Conservation (phyloP, 2,888 invertebrate genomes). For the Dicycla oo region DNA sequence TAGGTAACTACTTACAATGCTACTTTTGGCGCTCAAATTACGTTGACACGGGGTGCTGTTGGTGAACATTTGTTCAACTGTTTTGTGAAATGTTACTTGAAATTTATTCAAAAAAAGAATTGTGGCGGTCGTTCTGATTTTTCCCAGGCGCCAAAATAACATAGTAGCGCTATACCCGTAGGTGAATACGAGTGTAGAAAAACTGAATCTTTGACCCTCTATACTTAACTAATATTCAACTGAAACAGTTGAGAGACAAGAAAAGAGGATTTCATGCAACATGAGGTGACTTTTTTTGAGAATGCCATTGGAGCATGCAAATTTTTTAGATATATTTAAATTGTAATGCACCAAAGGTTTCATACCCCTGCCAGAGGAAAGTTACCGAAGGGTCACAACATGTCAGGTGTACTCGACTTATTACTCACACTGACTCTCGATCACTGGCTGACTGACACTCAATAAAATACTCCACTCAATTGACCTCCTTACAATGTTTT, state of each 20-base stretch:
- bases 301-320: no score
- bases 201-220: not conserved
- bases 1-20: no score
- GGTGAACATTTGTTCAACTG: no score
- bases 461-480: constrained; percentile 35
- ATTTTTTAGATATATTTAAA: no score
- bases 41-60: no score
- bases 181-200: no score
- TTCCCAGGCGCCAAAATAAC: no score
- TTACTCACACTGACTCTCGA: constrained; percentile 41
- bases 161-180: no score
- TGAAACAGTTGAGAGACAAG: not conserved
- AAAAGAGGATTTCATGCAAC: not conserved
- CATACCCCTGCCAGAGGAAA: constrained; percentile 47
- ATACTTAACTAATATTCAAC: not conserved
- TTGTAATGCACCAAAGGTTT: constrained; percentile 33
- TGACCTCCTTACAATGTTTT: constrained; percentile 43
- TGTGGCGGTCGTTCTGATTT: no score
- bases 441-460: constrained; percentile 20
- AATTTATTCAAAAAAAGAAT: no score
- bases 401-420: constrained; percentile 48
- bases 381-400: constrained; percentile 45
- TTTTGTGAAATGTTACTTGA: no score
- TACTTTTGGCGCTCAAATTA: no score
- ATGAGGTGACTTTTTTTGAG: not conserved